phyloP scores from a whole-genome alignment of 2,797 vertebrate species.

The Gila robusta region DNA sequence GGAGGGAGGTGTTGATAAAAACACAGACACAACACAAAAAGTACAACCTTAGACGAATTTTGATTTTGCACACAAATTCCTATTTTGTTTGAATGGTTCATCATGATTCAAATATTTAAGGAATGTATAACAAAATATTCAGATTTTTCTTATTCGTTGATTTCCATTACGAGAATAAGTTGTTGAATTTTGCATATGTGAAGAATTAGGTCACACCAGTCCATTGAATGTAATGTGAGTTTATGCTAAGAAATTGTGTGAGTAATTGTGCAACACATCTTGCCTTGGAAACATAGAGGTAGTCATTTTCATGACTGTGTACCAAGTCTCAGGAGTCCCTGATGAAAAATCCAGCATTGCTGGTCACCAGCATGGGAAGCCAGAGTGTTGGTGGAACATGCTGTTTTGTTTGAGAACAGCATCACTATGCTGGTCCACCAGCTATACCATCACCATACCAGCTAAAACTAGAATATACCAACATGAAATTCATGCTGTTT shows the following conservation, averaged over 20 bases:
- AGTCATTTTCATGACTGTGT: constrained; percentile 22
- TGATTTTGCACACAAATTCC: not conserved
- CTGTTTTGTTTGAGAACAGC: not conserved
- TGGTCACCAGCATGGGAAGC: not conserved
- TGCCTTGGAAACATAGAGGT: constrained; percentile 26
- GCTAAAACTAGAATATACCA: not conserved
- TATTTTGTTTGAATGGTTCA: not conserved
- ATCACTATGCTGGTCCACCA: not conserved
- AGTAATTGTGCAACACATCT: constrained; percentile 40
- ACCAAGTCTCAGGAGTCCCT: not conserved
- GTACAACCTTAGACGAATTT: not conserved
- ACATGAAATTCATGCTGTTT: not conserved
- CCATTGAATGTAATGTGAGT: not conserved
- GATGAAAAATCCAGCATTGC: not conserved
- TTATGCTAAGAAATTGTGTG: constrained; percentile 39
- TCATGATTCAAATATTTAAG: not conserved
- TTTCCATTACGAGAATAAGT: not conserved
- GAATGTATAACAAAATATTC: constrained; percentile 6
- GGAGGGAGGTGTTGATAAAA: not conserved
- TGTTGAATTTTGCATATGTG: constrained; percentile 19
- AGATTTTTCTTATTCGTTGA: not conserved
- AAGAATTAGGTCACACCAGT: constrained; percentile 9
- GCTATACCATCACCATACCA: not conserved
- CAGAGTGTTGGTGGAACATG: not conserved
- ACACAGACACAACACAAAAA: not conserved